Evolutionary conservation across 2,797 vertebrate genomes (phyloP).

Genomic region (Melanotaenia maccullochi): DNA sequence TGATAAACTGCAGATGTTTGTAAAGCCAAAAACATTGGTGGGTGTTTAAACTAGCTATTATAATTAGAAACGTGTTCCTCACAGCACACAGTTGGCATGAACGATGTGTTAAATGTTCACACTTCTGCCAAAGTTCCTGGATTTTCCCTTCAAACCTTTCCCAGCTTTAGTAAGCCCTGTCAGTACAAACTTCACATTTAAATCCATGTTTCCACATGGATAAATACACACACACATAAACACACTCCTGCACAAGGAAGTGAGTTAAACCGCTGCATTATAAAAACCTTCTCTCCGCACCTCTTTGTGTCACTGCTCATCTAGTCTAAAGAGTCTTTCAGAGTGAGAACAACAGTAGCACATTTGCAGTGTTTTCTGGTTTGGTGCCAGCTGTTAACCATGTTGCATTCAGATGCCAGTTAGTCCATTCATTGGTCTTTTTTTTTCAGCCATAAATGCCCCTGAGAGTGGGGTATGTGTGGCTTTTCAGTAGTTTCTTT

Average conservation of each 20-base stretch:
- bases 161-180: slow-evolving; percentile 35
- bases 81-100: slow-evolving; percentile 1
- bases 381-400: slow-evolving; percentile 50
- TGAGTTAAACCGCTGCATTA: slow-evolving; percentile 49
- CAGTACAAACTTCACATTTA: slow-evolving; percentile 36
- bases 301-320: slow-evolving; percentile 56
- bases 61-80: neutral
- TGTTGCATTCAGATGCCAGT: slow-evolving; percentile 63
- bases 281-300: slow-evolving; percentile 46
- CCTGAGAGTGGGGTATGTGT: slow-evolving; percentile 27
- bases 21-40: neutral
- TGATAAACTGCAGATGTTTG: neutral
- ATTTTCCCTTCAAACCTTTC: slow-evolving; percentile 42
- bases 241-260: slow-evolving; percentile 30
- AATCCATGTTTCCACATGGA: slow-evolving; percentile 22
- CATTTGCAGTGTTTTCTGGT: slow-evolving; percentile 50
- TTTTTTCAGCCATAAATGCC: slow-evolving; percentile 49
- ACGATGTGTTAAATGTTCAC: slow-evolving; percentile 8
- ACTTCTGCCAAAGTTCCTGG: slow-evolving; percentile 7
- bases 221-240: slow-evolving; percentile 19
- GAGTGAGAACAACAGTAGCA: slow-evolving; percentile 44
- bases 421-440: slow-evolving; percentile 53
- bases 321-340: slow-evolving; percentile 61
- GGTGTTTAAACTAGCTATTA: neutral
- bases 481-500: slow-evolving; percentile 6